These are phyloP conservation scores for Bagarius yarrelli DNA, from an alignment of 2,113 vertebrate genomes.

Conservation along the genomic window DNA sequence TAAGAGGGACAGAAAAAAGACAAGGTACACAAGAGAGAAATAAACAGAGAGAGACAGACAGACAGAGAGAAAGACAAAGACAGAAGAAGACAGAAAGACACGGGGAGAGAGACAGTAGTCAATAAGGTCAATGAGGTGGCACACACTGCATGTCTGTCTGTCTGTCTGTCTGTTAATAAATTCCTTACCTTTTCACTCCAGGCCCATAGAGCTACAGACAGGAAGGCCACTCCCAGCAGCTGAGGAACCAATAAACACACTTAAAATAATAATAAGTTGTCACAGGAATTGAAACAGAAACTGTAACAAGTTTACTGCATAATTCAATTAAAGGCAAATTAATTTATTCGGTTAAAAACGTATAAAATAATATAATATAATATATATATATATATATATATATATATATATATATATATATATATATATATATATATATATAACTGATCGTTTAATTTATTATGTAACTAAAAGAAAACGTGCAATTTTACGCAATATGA, in stretches of 20 bases:
- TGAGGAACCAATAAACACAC: constrained; percentile 25
- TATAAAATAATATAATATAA: too few species aligned
- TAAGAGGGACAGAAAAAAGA: constrained; percentile 7
- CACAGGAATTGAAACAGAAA: too few species aligned
- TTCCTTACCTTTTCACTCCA: constrained; percentile 58
- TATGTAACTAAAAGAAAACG: background rate
- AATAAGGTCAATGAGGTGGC: background rate
- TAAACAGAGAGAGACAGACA: background rate
- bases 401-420: background rate
- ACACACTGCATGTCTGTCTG: background rate
- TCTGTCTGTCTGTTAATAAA: background rate
- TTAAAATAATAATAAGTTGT: background rate
- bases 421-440: background rate
- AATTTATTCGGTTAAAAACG: too few species aligned
- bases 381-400: too few species aligned
- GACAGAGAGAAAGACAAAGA: background rate
- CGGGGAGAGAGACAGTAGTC: background rate
- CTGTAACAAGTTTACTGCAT: too few species aligned
- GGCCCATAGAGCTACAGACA: constrained; percentile 58
- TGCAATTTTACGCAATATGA: too few species aligned
- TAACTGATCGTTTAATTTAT: background rate
- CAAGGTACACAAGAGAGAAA: constrained; percentile 33
- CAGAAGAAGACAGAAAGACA: background rate
- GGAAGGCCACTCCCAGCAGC: constrained; percentile 58
- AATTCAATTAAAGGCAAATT: too few species aligned